Conservation (phyloP, 1,140 invertebrate species). For the Scaptomyza pallida region DNA sequence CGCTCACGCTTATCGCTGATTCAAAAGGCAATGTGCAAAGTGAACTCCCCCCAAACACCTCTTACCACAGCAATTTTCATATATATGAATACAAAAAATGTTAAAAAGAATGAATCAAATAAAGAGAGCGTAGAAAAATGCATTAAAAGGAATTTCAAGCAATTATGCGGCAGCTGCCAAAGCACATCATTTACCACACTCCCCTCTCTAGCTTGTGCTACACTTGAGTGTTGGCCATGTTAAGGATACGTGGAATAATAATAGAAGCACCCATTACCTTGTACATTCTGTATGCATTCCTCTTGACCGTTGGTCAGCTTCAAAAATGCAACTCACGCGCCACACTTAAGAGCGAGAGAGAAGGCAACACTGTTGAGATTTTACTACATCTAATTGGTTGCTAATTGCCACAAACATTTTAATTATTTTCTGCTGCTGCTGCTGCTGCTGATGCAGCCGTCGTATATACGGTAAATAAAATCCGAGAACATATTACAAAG, state of each 20-base stretch:
- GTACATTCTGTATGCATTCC: not conserved
- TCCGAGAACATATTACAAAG: conserved; percentile 15
- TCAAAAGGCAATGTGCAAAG: conserved; percentile 30
- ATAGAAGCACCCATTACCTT: not conserved
- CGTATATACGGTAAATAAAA: conserved; percentile 26
- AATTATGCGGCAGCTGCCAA: conserved; percentile 15
- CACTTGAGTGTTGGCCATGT: not conserved
- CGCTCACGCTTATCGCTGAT: conserved; percentile 54
- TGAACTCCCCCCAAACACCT: not conserved
- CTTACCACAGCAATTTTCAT: not conserved
- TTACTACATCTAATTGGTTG: conserved; percentile 34
- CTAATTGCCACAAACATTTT: conserved; percentile 48
- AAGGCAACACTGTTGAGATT: not conserved
- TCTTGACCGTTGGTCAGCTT: not conserved
- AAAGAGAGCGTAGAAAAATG: too few species aligned
- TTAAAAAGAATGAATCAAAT: too few species aligned
- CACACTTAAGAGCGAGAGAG: too few species aligned
- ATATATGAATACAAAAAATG: too few species aligned
- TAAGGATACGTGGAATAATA: conserved; percentile 6
- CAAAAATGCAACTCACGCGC: not conserved
- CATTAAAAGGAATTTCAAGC: too few species aligned
- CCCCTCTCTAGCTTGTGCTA: too few species aligned
- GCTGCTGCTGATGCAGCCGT: not conserved
- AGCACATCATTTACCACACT: too few species aligned
- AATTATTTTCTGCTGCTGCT: conserved; percentile 22